Evolutionary conservation across 1,140 invertebrate species (phyloP).

Genomic region (Hydropsyche tenuis): DNA sequence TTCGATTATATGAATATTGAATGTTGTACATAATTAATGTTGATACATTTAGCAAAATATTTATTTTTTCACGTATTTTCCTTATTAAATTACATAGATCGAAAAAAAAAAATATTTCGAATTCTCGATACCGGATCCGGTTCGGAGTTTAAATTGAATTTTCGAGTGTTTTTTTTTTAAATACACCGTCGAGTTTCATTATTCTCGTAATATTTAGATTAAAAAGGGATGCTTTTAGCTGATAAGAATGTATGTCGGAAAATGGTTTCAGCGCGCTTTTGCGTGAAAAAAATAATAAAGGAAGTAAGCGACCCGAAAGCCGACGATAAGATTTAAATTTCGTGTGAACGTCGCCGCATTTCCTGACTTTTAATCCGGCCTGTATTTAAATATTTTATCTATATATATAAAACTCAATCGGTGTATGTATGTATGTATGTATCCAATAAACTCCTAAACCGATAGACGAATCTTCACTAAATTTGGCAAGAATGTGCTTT

Average conservation of each 20-base stretch:
- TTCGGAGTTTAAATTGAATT: neutral
- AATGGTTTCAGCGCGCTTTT: neutral
- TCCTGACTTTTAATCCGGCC: slow-evolving; percentile 1
- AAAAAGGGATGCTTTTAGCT: neutral
- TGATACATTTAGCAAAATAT: neutral
- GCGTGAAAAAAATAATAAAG: neutral
- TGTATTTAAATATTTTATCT: slow-evolving; percentile 4
- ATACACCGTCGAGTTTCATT: neutral
- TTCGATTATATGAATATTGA: too few relatives aligned
- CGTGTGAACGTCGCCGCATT: neutral
- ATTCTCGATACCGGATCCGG: neutral
- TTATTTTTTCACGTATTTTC: neutral
- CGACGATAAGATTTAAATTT: slow-evolving; percentile 3
- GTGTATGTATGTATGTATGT: neutral
- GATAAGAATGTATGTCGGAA: neutral
- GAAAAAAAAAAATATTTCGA: neutral
- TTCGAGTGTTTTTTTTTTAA: neutral
- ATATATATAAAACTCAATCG: neutral
- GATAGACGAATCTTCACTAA: too few relatives aligned
- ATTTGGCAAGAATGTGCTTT: too few relatives aligned
- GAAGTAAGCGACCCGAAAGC: slow-evolving; percentile 5
- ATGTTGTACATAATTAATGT: neutral
- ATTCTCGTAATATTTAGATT: neutral
- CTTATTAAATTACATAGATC: neutral
- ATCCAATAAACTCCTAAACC: too few relatives aligned